A percentile compares a stretch with the other conserved stretches of the same genome.
These are phyloP conservation scores for Liodrosophila aerea DNA, from an alignment of 2,888 invertebrate species.

Conservation along the genomic window DNA sequence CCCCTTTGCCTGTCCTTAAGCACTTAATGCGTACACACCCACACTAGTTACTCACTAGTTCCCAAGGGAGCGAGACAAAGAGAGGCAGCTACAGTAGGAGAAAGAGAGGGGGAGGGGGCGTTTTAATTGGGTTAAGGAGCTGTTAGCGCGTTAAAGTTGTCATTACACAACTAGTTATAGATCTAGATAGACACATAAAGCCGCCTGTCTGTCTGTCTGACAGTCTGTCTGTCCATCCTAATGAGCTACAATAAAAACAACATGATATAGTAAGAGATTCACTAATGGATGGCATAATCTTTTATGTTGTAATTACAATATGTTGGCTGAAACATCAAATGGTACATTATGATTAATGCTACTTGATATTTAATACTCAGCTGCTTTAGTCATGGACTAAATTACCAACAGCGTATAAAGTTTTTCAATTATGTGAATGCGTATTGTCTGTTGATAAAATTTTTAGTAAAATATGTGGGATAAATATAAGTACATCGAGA, in stretches of 20 bases:
- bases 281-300: background rate
- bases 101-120: constrained; percentile 15
- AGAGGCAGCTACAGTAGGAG: background rate
- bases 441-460: too few relatives aligned
- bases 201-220: background rate
- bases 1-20: constrained; percentile 22
- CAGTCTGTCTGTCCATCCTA: constrained; percentile 4
- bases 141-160: constrained; percentile 69
- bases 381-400: too few relatives aligned
- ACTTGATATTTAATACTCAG: too few relatives aligned
- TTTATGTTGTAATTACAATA: background rate
- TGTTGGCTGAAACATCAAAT: too few relatives aligned
- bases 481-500: too few relatives aligned
- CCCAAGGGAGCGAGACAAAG: background rate
- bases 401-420: too few relatives aligned
- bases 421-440: too few relatives aligned
- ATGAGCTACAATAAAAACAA: constrained; percentile 5
- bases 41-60: constrained; percentile 3
- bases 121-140: constrained; percentile 73
- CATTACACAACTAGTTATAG: constrained; percentile 54
- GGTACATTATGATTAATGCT: background rate
- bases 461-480: too few relatives aligned
- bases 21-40: constrained; percentile 66
- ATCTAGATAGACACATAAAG: constrained; percentile 42
- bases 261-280: constrained; percentile 2